A percentile compares a stretch with the other conserved stretches of the same genome.
These are phyloP conservation scores for Alces alces DNA, from an alignment of 2,113 vertebrate species.

Conservation along the genomic window DNA sequence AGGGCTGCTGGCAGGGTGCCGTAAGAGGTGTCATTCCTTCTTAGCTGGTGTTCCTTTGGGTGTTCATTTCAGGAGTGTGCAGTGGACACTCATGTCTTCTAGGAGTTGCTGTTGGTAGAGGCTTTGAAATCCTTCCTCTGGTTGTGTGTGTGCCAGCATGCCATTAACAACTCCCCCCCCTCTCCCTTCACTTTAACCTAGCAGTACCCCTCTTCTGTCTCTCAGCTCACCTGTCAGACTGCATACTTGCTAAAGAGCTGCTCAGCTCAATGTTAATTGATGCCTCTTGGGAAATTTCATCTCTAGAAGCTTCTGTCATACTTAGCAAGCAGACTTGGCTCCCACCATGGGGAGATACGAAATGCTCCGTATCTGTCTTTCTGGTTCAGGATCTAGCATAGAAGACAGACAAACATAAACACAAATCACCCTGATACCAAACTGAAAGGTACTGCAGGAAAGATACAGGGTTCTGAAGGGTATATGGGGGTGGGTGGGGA, in stretches of 20 bases:
- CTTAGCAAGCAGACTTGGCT: not conserved
- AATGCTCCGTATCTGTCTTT: not conserved
- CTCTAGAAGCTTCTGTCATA: not conserved
- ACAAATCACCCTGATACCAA: not conserved
- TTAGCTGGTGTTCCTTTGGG: not conserved
- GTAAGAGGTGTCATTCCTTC: not conserved
- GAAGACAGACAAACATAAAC: not conserved
- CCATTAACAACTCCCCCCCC: not conserved
- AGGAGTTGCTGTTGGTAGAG: not conserved
- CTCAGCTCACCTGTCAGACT: not conserved
- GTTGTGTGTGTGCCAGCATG: not conserved
- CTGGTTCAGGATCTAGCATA: not conserved
- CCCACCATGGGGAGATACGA: not conserved
- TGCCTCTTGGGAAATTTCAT: not conserved
- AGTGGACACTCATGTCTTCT: not conserved
- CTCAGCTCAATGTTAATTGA: not conserved
- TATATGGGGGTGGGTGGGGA: not conserved
- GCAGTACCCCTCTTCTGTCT: not conserved
- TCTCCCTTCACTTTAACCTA: not conserved
- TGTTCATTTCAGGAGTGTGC: not conserved
- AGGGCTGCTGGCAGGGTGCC: not conserved
- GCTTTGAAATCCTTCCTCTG: not conserved
- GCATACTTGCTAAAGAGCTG: not conserved
- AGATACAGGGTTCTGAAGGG: not conserved
- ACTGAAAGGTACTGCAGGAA: not conserved